Percentiles rank a stretch among this genome's conserved stretches.
These are phyloP conservation scores for Psilanteris sp. DNA, from an alignment of 1,140 invertebrate species.

Conservation along the genomic window DNA sequence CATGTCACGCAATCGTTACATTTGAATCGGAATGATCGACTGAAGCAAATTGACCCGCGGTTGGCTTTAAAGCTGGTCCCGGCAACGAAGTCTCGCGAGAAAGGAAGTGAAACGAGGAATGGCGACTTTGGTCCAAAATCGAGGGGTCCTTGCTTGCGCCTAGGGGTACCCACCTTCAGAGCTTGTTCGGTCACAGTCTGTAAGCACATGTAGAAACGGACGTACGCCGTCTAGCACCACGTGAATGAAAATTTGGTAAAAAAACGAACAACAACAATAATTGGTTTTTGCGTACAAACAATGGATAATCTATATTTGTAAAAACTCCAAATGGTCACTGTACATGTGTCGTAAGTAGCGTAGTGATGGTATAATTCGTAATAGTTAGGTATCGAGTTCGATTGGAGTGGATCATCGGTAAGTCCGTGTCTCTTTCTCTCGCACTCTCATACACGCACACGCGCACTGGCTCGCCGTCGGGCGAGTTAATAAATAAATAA, in stretches of 20 bases:
- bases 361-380: slow-evolving; percentile 46
- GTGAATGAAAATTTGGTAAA: slow-evolving; percentile 65
- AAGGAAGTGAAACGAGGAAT: too few species aligned
- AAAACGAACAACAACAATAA: slow-evolving; percentile 71
- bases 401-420: slow-evolving; percentile 24
- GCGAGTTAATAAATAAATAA: slow-evolving; percentile 53
- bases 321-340: slow-evolving; percentile 72
- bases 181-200: slow-evolving; percentile 45
- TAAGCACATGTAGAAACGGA: slow-evolving; percentile 58
- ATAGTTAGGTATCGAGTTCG: slow-evolving; percentile 27
- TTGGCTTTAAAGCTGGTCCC: too few species aligned
- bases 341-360: slow-evolving; percentile 71
- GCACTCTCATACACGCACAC: slow-evolving; percentile 61
- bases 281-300: slow-evolving; percentile 72
- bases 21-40: slow-evolving; percentile 48
- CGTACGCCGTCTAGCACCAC: slow-evolving; percentile 64
- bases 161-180: slow-evolving; percentile 57
- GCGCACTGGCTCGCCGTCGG: slow-evolving; percentile 34
- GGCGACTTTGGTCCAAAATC: too few species aligned
- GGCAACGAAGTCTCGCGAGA: too few species aligned
- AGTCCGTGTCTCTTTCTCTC: slow-evolving; percentile 53
- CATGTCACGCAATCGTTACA: slow-evolving; percentile 71
- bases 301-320: slow-evolving; percentile 78
- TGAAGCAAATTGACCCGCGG: too few species aligned
- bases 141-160: too few species aligned